Evolutionary conservation across 2,888 invertebrate species (phyloP), one percentile per base, ranked within the genome.

Genomic region (Troides aeacus): DNA sequence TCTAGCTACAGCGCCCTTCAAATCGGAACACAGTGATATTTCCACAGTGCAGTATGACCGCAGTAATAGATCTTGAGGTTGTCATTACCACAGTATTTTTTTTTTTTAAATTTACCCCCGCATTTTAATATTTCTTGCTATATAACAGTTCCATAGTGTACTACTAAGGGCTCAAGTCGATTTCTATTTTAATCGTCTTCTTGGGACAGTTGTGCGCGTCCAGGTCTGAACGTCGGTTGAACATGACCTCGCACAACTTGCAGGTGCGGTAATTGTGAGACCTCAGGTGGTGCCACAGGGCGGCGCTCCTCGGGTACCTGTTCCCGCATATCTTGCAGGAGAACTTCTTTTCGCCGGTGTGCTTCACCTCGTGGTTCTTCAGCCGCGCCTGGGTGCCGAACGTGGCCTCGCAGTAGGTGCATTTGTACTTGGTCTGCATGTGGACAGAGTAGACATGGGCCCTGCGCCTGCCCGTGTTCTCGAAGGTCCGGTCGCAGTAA

Each of bases 261-360:
- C 62, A 62, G 46, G 62, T 62, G 23, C 42, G 2, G 5, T 62
- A 42, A 21, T 62, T 46, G 46, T 62, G 62, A 1, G 62, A n/a
- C 15, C 62, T 39, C 42, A 62, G 46, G 18, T 62, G 62, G 17
- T 62, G 42, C 62, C 62, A 62, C 12, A 62, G 46, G 1, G 62
- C 42, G 10, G 46, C 62, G 46, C 62, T 62, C 62, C 62, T 42
- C 39, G 62, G 42, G 17, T 62, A 62, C 17, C 46, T 62, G 15
- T 62, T 62, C 1, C 46, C 62, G 46, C 62, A 62, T 23, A 62
- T 42, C 42, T 62, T 62, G 46, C 62, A 62, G 12, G 42, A 15
- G 46, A 62, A 62, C 46, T 46, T 62, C 46, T 46, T 62, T 23
- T 62, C 62, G 42, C 62, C 62, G 46, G 62, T 62, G 62, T 62